Conservation (phyloP, 2,113 vertebrate genomes). For the Cricetomys ansorgei region DNA sequence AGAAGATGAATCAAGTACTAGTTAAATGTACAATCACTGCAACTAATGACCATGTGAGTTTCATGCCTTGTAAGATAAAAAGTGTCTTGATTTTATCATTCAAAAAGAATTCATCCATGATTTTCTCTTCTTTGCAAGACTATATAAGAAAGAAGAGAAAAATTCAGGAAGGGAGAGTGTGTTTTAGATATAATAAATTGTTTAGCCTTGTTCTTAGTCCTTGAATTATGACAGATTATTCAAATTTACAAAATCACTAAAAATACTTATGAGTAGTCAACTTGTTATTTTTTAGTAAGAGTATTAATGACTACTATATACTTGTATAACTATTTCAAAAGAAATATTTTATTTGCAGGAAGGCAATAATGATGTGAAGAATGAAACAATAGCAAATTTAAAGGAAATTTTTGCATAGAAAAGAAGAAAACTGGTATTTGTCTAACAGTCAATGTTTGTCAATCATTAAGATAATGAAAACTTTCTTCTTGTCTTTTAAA, state of each 20-base stretch:
- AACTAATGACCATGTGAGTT: neutral
- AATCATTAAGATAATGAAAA: neutral
- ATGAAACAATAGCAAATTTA: neutral
- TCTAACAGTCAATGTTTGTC: neutral
- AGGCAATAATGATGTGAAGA: neutral
- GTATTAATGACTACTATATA: neutral
- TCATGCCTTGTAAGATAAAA: neutral
- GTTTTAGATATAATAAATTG: neutral
- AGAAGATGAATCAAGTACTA: neutral
- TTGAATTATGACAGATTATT: neutral
- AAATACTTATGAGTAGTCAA: neutral
- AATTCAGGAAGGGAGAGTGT: neutral
- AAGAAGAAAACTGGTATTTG: neutral
- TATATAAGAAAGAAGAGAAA: neutral
- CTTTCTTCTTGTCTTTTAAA: neutral
- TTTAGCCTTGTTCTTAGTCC: neutral
- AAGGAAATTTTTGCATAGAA: neutral
- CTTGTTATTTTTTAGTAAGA: neutral
- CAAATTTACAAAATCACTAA: neutral
- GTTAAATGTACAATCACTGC: neutral
- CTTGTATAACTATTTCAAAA: neutral
- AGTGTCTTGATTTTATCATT: neutral
- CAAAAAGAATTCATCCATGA: neutral
- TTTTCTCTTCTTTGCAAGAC: neutral
- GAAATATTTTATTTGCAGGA: neutral